Evolutionary conservation across 92 coral and sea anemone genomes (phyloP).

Genomic region (Ricordea florida): DNA sequence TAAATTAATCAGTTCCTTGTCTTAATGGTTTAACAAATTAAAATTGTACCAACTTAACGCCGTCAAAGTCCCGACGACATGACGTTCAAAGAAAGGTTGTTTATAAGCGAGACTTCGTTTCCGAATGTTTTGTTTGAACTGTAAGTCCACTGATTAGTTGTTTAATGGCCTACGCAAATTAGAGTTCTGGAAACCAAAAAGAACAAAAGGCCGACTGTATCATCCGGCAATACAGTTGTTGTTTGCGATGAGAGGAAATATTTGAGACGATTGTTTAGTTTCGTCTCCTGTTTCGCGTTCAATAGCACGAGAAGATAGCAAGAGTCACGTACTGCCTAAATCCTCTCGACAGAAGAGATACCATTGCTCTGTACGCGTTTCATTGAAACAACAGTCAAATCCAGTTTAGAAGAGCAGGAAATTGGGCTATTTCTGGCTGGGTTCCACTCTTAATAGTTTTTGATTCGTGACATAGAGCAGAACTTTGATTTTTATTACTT

Average conservation of each 20-base stretch:
- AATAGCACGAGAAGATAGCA: too few species aligned
- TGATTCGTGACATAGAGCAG: conserved; percentile 9
- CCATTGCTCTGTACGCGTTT: too few species aligned
- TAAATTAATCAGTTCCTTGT: conserved; percentile 1
- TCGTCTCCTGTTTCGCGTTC: neutral
- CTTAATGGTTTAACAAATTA: neutral
- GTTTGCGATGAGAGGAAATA: conserved; percentile 15
- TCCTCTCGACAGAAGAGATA: too few species aligned
- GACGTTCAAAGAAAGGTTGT: neutral
- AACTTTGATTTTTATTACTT: conserved; percentile 4
- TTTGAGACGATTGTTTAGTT: neutral
- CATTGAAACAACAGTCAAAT: too few species aligned
- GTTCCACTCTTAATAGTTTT: neutral
- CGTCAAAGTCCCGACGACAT: neutral
- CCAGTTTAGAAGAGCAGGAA: neutral
- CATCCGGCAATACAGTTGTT: too few species aligned
- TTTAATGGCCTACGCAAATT: neutral
- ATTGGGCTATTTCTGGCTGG: neutral
- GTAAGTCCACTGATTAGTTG: neutral
- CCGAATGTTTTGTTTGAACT: neutral
- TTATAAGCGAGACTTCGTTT: neutral
- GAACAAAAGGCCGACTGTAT: conserved; percentile 4
- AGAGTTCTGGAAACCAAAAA: neutral
- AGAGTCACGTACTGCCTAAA: too few species aligned
- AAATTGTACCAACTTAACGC: neutral